Base-by-base conservation (phyloP, 2,888 invertebrate species). In the Carpatolechia fugitivella region DNA sequence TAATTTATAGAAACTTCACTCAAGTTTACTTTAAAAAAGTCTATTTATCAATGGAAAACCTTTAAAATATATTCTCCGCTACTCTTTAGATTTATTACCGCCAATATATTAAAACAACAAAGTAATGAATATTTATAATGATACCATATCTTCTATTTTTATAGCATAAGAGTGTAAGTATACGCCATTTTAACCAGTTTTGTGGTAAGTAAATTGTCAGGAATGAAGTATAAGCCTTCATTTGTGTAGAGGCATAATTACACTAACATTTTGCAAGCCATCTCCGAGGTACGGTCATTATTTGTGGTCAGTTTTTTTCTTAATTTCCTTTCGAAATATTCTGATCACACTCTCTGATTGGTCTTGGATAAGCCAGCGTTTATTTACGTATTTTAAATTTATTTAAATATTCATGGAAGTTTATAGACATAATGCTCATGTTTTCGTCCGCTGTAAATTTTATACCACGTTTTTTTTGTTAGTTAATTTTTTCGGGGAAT, bases 331-430 rank as follows among this genome's bases (percentile, higher is more conserved):
- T 64, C 57, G 57, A 59, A 69, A 72, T 76, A 82, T 74, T 80
- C 77, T 63, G 79, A 79, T 82, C 80, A 76, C 66, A 78, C 69
- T 70, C 69, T 61, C 71, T 65, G 79, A 80, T 82, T 74, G 79
- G 73, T 70, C 67, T 57, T 31, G 72, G 84, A 85, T 85, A 85
- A 82, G 73, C 59, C 61, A 61, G 68, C 73, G 70, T 78, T 80
- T 72, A 82, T 83, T 82, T 83, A 82, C 82, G 79, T 82, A 84
- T 18, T 18, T 80, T 76, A 74, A 80, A 80, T 81, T 83, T 78
- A 78, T 64, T 75, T 80, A 76, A 75, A 81, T 81, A 82, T 84
- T 78, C 80, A 78, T 60, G 57, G 44, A 35, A 24, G 30, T 52
- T 56, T 54, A 7, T 44, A 14, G 35, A 44, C 31, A 35, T 13